These are phyloP conservation scores for Engraulis encrasicolus DNA, from an alignment of 2,113 vertebrate species.

Conservation along the genomic window DNA sequence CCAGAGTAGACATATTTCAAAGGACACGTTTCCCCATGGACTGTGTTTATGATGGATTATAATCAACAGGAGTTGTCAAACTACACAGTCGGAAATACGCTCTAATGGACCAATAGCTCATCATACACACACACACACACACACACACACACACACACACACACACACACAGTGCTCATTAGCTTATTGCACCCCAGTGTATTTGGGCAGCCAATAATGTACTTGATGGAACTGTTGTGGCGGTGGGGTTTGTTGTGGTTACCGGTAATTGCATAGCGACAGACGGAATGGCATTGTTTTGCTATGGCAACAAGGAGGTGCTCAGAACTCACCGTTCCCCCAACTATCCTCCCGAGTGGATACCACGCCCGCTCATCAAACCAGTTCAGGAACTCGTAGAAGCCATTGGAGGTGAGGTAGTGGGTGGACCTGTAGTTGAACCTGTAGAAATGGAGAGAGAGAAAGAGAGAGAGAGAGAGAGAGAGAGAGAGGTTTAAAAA, in stretches of 20 bases:
- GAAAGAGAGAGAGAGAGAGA: background rate
- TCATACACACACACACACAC: too few relatives aligned
- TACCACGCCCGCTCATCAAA: slow-evolving; percentile 99
- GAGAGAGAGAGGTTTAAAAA: too few relatives aligned
- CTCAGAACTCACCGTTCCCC: slow-evolving; percentile 91
- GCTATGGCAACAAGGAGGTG: background rate
- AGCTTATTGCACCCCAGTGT: background rate
- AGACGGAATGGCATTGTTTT: background rate
- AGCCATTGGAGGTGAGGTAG: slow-evolving; percentile 97
- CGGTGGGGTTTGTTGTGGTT: background rate
- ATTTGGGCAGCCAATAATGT: background rate
- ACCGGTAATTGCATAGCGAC: background rate
- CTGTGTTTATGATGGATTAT: too few relatives aligned
- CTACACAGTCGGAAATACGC: too few relatives aligned
- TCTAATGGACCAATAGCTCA: too few relatives aligned
- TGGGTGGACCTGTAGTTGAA: slow-evolving; percentile 99
- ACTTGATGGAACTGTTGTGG: background rate
- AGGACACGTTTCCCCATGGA: too few relatives aligned
- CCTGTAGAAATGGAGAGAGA: too few relatives aligned
- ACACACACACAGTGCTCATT: too few relatives aligned
- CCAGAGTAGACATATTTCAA: too few relatives aligned
- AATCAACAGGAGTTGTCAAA: too few relatives aligned
- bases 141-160: too few relatives aligned
- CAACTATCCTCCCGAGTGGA: slow-evolving; percentile 96
- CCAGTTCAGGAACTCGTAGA: slow-evolving; percentile 99